A percentile compares a stretch with the other conserved stretches of the same genome.
Conservation (phyloP, 2,797 vertebrate genomes). For the Cynopterus sphinx region DNA sequence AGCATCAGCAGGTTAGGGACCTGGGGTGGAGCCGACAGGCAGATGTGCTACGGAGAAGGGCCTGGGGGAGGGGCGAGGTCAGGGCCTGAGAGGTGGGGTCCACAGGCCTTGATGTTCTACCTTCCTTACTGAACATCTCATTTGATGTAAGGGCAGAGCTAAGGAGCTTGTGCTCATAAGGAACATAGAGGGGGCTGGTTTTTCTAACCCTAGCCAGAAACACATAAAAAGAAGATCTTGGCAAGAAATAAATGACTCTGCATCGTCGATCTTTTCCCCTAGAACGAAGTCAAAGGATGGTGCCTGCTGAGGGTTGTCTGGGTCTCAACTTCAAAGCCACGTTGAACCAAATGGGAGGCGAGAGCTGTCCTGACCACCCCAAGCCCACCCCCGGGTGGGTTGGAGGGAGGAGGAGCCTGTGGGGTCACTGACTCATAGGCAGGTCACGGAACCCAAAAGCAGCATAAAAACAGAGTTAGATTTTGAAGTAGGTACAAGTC, state of each 20-base stretch:
- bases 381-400: accelerated
- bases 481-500: not conserved
- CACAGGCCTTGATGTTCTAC: accelerated
- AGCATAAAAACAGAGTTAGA: not conserved
- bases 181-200: not conserved
- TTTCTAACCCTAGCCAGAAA: constrained; percentile 32
- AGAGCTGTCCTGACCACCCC: not conserved
- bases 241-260: constrained; percentile 45
- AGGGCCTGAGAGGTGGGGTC: too few relatives aligned
- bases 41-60: not conserved
- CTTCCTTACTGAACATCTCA: not conserved
- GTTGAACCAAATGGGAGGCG: not conserved
- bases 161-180: not conserved
- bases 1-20: too few relatives aligned
- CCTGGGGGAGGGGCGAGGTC: too few relatives aligned
- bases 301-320: constrained; percentile 12
- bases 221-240: constrained; percentile 13
- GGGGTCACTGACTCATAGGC: not conserved
- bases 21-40: not conserved
- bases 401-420: too few relatives aligned
- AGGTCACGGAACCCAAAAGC: not conserved
- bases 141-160: not conserved
- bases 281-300: not conserved
- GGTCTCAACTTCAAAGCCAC: constrained; percentile 49
- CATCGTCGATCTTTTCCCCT: not conserved